Base-by-base conservation (phyloP, 2,113 vertebrate genomes). In the Globicephala melas region DNA sequence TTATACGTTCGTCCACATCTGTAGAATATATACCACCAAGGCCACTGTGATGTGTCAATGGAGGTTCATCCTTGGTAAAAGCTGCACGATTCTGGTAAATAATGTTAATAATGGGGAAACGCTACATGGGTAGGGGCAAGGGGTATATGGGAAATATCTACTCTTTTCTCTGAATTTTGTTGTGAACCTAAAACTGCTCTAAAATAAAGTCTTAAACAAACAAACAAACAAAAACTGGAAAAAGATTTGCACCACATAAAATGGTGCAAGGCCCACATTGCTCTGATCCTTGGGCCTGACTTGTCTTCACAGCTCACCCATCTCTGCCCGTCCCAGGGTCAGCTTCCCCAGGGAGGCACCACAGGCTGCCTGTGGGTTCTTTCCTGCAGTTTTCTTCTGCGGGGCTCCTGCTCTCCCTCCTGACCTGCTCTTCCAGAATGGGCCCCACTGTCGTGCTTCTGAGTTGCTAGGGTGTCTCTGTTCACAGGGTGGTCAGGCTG, bases 301-400 rank as follows among this genome's bases (percentile, higher is more conserved):
- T 15, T 67, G 18, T 73, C 44, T 26, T 9, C 5, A 12, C 13
- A 18, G 33, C 3, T 33, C n/a, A 14, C 21, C 3, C 14, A 0
- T 17, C 21, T 21, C 70, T 81, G 3, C 14, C 36, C 5, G 5
- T 5, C 15, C 13, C n/a, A 38, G 11, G 0, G 15, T 41, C 3
- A 25, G 12, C 36, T 58, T 67, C 18, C 31, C 20, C 47, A 81
- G 28, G 25, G 50, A 1, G 23, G 5, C 21, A 13, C 23, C 41
- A 28, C 15, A 6, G 9, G 5, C 6, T 25, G 5, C 36, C 23
- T 2, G 1, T 26, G 8, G 9, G 5, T 13, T 15, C 3, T 4
- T 31, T 20, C 20, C 6, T 13, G 31, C 15, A 6, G 9, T 26
- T 12, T 33, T 67, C 20, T 6, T 80, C 20, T 20, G 11, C 2